Evolutionary conservation across 2,888 invertebrate genomes (phyloP).

Genomic region (Eurytoma californica): DNA sequence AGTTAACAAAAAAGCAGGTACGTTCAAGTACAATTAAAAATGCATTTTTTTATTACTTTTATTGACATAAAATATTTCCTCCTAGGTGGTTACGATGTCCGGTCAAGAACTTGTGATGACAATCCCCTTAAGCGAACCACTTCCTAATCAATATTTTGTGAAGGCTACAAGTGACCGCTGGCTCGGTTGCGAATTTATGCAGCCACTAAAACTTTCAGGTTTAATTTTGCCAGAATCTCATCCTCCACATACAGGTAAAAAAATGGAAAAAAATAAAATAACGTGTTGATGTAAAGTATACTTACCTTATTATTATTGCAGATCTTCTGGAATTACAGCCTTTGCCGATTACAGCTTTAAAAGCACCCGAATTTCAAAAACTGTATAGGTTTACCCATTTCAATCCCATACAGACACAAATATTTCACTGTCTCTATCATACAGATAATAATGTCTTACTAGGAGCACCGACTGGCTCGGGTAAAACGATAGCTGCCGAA

Average conservation of each 20-base stretch:
- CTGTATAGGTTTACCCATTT: conserved; percentile 95
- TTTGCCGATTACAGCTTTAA: conserved; percentile 88
- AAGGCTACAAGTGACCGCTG: conserved; percentile 91
- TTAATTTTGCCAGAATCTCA: conserved; percentile 93
- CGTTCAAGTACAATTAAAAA: conserved; percentile 32
- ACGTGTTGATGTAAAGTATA: background rate
- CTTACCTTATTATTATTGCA: conserved; percentile 67
- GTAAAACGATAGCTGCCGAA: conserved; percentile 99
- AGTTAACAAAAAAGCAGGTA: conserved; percentile 87
- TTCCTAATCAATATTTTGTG: conserved; percentile 94
- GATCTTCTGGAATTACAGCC: conserved; percentile 94
- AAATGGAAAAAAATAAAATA: background rate
- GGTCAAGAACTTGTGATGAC: conserved; percentile 93
- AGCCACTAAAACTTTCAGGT: conserved; percentile 87
- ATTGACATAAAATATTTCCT: conserved; percentile 31
- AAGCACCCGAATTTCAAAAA: conserved; percentile 85
- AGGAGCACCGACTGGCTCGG: conserved; percentile 97
- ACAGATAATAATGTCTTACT: conserved; percentile 94
- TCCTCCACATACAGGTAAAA: conserved; percentile 90
- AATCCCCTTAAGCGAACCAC: conserved; percentile 93
- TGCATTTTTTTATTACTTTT: conserved; percentile 23
- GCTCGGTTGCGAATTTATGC: conserved; percentile 79
- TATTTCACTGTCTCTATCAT: conserved; percentile 97
- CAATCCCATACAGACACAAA: conserved; percentile 99
- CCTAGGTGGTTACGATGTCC: conserved; percentile 78